Base-by-base conservation (phyloP, 2,888 invertebrate species). In the Fragum whitleyi region DNA sequence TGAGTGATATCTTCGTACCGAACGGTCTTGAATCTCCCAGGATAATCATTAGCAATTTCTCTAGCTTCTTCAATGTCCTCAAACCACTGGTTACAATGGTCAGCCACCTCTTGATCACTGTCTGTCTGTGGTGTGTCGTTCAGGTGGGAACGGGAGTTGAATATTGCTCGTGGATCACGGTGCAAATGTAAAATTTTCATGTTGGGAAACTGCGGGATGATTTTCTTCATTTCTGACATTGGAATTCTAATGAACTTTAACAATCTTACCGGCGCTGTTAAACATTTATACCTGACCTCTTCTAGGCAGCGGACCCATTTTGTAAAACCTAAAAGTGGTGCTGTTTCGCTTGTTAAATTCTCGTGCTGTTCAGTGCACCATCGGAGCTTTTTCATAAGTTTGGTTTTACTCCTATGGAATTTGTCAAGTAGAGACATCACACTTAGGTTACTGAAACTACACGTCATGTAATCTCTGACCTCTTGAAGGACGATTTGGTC, bases 171-270 rank as follows among this genome's bases (percentile, higher is more conserved):
- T 11, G 70, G 70, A 14, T 70, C 70, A 11, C 70, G 53, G 21
- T 29, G 29, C 36, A 70, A 23, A 70, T 70, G 70, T 21, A 70
- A 9, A 21, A 70, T 32, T 36, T 70, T 70, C 70, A 70, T 70
- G 55, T 70, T 70, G 19, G 70, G 70, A 55, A 70, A 70, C 21
- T 28, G 19, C 21, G 70, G 70, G 21, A 70, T 39, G 3, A 65
- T 21, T 28, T 61, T 26, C 42, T 21, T 9, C 21, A 21, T 9
- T n/a, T 29, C 32, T n/a, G 65, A 42, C 65, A 65, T 21, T 39
- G 65, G 65, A 9, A 65, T 0, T 23, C 65, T n/a, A 21, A 65
- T 65, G 29, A 65, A 65, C 42, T 65, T 65, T 7, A 65, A 26
- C 23, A 65, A 42, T 21, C 42, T 28, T 21, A 65, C 65, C 9